Conservation (phyloP, 2,888 invertebrate species). For the Aphelenchoides bicaudatus region DNA sequence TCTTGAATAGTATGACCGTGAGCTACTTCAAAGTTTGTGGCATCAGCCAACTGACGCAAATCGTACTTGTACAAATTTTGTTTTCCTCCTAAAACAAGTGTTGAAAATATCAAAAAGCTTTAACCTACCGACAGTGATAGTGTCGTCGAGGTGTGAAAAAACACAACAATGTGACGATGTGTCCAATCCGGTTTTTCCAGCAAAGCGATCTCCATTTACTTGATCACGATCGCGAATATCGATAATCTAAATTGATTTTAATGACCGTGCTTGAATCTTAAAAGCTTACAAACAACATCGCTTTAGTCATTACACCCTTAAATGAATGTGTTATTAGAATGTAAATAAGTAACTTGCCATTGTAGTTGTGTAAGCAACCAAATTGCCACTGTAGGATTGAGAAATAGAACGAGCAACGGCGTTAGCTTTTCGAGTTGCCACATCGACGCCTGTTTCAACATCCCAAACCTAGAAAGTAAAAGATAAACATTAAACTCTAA, state of each 20-base stretch:
- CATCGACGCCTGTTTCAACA: slow-evolving; percentile 76
- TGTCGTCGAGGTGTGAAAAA: slow-evolving; percentile 90
- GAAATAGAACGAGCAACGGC: slow-evolving; percentile 68
- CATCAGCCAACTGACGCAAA: slow-evolving; percentile 66
- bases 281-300: slow-evolving; percentile 68
- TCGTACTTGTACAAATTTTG: slow-evolving; percentile 80
- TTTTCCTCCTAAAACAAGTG: too few relatives aligned
- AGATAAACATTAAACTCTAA: background rate
- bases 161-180: slow-evolving; percentile 62
- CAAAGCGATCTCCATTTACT: slow-evolving; percentile 43
- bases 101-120: too few relatives aligned
- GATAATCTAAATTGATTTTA: slow-evolving; percentile 67
- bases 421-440: slow-evolving; percentile 77
- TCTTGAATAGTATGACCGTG: slow-evolving; percentile 78
- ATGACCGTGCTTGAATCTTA: slow-evolving; percentile 44
- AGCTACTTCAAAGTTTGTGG: slow-evolving; percentile 65
- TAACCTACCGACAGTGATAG: slow-evolving; percentile 72
- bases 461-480: slow-evolving; percentile 72
- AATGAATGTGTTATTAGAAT: too few relatives aligned
- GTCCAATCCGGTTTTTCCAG: slow-evolving; percentile 26
- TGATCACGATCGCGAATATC: slow-evolving; percentile 64
- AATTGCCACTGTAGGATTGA: slow-evolving; percentile 53
- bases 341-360: too few relatives aligned
- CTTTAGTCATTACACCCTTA: slow-evolving; percentile 47
- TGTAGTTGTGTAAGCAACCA: slow-evolving; percentile 52